A percentile compares a stretch with the other conserved stretches of the same genome.
Conservation (phyloP, 2,888 invertebrate genomes). For the Stramonita haemastoma region DNA sequence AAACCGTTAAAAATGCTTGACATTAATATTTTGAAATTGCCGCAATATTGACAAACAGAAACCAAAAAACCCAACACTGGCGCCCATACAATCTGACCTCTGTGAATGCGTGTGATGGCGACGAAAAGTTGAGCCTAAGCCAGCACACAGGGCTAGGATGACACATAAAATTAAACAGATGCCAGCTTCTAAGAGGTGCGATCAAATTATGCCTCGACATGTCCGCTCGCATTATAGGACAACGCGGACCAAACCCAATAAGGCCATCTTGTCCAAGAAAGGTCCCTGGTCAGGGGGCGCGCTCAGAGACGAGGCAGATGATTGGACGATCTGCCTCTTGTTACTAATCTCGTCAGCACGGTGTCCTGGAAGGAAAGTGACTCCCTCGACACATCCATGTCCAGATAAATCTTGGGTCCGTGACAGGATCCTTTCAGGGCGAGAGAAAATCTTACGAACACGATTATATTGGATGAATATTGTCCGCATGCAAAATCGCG, state of each 20-base stretch:
- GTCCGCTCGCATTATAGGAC: conserved; percentile 39
- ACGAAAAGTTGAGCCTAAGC: too few relatives aligned
- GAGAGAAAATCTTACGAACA: too few relatives aligned
- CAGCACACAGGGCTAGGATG: background rate
- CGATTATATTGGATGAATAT: too few relatives aligned
- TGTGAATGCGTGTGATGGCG: too few relatives aligned
- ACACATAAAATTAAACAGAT: conserved; percentile 44
- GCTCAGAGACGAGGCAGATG: conserved; percentile 31
- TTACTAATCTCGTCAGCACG: conserved; percentile 8
- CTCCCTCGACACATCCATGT: background rate
- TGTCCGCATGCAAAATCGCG: too few relatives aligned
- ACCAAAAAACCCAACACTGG: too few relatives aligned
- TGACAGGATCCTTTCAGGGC: too few relatives aligned
- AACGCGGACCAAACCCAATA: conserved; percentile 32
- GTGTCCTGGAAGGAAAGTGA: background rate
- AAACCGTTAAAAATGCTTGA: too few relatives aligned
- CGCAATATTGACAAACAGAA: too few relatives aligned
- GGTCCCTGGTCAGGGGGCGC: background rate
- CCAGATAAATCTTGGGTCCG: background rate
- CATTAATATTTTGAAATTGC: too few relatives aligned
- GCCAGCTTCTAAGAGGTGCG: conserved; percentile 36
- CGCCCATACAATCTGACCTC: too few relatives aligned
- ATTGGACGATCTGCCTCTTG: conserved; percentile 22
- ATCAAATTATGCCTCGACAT: conserved; percentile 39
- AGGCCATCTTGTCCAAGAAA: conserved; percentile 22